phyloP scores from a whole-genome alignment of 1,140 invertebrate species.

The Odontomachus brunneus region DNA sequence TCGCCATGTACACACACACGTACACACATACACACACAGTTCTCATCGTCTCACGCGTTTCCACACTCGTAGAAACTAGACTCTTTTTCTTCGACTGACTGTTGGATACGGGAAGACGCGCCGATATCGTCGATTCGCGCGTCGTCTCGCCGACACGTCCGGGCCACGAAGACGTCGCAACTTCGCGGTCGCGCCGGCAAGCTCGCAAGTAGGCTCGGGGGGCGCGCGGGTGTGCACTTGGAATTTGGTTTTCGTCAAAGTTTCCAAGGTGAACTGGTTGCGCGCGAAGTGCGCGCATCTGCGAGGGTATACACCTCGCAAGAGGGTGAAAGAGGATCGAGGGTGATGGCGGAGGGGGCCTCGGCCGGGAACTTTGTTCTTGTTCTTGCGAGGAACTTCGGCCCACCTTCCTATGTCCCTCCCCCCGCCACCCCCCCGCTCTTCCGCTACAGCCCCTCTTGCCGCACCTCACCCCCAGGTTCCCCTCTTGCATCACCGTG shows the following conservation, averaged over 20 bases:
- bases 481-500: slow-evolving; percentile 66
- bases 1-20: too few relatives aligned
- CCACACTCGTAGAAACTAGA: not conserved
- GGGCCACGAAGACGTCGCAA: not conserved
- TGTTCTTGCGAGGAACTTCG: slow-evolving; percentile 85
- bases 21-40: too few relatives aligned
- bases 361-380: slow-evolving; percentile 84
- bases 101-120: not conserved
- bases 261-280: slow-evolving; percentile 82
- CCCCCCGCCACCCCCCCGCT: not conserved
- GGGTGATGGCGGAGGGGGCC: slow-evolving; percentile 73
- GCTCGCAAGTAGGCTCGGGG: slow-evolving; percentile 50
- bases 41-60: not conserved
- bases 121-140: not conserved
- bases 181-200: slow-evolving; percentile 27
- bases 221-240: slow-evolving; percentile 63
- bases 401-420: slow-evolving; percentile 68
- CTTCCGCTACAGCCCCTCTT: slow-evolving; percentile 10
- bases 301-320: slow-evolving; percentile 69
- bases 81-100: not conserved
- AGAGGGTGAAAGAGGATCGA: slow-evolving; percentile 74
- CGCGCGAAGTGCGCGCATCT: slow-evolving; percentile 81
- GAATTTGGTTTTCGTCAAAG: slow-evolving; percentile 83
- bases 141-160: not conserved
- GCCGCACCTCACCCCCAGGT: too few relatives aligned